Evolutionary conservation across 2,888 invertebrate species (phyloP), one percentile per base, ranked within the genome.

Genomic region (Biston betularia): DNA sequence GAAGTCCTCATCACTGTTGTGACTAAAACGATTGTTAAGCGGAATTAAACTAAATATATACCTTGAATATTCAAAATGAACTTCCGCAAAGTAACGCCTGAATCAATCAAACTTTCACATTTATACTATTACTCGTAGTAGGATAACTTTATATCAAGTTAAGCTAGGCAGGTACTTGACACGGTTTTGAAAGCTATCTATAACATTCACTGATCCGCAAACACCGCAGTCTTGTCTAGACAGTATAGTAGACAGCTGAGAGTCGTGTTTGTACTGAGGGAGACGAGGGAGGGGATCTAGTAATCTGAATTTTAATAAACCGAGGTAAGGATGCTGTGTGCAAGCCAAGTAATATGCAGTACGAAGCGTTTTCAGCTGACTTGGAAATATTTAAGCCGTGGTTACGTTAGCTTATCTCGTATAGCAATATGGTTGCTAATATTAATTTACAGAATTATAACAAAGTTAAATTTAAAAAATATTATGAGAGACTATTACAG

Each of bases 231-330:
- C 48, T 50, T 59, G 84, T 83, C 85, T 85, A 83, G 85, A 84
- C 84, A 65, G 48, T 70, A 75, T 73, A 75, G 73, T 79, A 84
- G 80, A 82, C 80, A 76, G 79, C 79, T 79, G 70, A 71, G 70
- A 70, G 70, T 66, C 35, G 45, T 62, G 64, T 71, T 69, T 71
- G 73, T 72, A 67, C 52, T 67, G 66, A 15, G 0, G 24, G 14
- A 14, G 14, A 11, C 12, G 68, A 65, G 68, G 62, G 63, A 64
- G 65, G 53, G 65, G 63, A 70, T 75, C 67, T 74, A 73, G 68
- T 77, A 75, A 79, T 73, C 73, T 69, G 69, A 74, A 77, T 77
- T 81, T 81, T 79, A 79, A 81, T 80, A 68, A 63, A 60, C 56
- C 34, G 54, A 46, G 34, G 38, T 42, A 35, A 65, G 50, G 54